Conservation (phyloP, 2,888 invertebrate species). For the Melinaea menophilus region DNA sequence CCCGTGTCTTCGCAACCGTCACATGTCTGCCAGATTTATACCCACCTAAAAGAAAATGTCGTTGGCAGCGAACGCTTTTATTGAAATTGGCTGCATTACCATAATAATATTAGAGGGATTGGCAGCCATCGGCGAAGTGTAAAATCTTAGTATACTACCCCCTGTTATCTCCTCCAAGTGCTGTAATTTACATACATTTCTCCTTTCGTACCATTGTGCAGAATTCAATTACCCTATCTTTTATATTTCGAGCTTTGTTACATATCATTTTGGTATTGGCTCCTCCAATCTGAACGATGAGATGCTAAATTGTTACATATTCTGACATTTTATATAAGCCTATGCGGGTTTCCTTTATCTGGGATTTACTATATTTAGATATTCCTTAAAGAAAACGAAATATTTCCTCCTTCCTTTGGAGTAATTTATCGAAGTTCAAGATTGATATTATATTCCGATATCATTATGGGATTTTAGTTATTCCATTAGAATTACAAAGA, state of each 20-base stretch:
- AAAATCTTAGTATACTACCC: slow-evolving; percentile 64
- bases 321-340: slow-evolving; percentile 24
- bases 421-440: not conserved
- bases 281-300: slow-evolving; percentile 30
- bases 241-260: slow-evolving; percentile 56
- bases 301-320: slow-evolving; percentile 30
- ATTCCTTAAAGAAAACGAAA: slow-evolving; percentile 11
- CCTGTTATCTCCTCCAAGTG: slow-evolving; percentile 51
- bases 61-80: slow-evolving; percentile 68
- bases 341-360: slow-evolving; percentile 25
- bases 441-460: not conserved
- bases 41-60: slow-evolving; percentile 60
- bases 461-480: no score
- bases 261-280: slow-evolving; percentile 34
- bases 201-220: slow-evolving; percentile 55
- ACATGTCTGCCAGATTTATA: slow-evolving; percentile 67
- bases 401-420: not conserved
- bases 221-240: slow-evolving; percentile 66
- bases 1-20: slow-evolving; percentile 56
- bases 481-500: no score
- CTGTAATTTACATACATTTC: slow-evolving; percentile 58
- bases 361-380: slow-evolving; percentile 19
- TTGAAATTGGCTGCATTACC: slow-evolving; percentile 75
- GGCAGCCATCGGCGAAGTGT: slow-evolving; percentile 70
- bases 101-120: slow-evolving; percentile 76